Conservation (phyloP, 2,113 vertebrate species). For the Aix galericulata region DNA sequence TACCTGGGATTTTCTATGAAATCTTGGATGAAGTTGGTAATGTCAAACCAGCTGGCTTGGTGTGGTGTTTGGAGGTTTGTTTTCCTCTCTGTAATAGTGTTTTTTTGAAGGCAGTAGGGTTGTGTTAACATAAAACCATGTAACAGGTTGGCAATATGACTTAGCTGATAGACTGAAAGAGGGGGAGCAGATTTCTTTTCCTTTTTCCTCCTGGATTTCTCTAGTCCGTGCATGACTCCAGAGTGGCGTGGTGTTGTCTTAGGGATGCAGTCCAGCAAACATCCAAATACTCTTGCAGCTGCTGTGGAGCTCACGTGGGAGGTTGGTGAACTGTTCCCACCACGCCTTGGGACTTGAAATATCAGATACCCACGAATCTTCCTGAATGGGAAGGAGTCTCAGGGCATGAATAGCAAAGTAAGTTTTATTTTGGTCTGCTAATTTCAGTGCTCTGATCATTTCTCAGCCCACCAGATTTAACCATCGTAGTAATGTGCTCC, state of each 20-base stretch:
- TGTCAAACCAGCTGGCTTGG: neutral
- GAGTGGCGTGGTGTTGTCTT: neutral
- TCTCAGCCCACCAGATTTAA: conserved; percentile 20
- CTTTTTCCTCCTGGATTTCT: neutral
- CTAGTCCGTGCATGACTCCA: neutral
- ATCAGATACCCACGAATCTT: neutral
- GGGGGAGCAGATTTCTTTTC: neutral
- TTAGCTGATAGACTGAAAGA: neutral
- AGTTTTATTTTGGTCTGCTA: neutral
- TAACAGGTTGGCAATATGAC: neutral
- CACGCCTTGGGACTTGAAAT: neutral
- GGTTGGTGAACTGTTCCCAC: neutral
- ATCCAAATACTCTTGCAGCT: neutral
- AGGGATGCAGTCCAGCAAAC: neutral
- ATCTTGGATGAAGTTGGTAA: neutral
- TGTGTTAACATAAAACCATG: neutral
- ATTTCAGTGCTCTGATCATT: neutral
- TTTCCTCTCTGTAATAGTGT: neutral
- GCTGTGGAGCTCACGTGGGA: accelerated
- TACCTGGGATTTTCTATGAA: neutral
- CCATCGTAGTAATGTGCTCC: neutral
- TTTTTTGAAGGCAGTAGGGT: neutral
- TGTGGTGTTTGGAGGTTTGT: neutral
- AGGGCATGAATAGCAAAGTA: neutral
- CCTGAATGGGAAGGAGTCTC: neutral